Base-by-base conservation (phyloP, 2,113 vertebrate genomes). In the Notiomystis cincta region DNA sequence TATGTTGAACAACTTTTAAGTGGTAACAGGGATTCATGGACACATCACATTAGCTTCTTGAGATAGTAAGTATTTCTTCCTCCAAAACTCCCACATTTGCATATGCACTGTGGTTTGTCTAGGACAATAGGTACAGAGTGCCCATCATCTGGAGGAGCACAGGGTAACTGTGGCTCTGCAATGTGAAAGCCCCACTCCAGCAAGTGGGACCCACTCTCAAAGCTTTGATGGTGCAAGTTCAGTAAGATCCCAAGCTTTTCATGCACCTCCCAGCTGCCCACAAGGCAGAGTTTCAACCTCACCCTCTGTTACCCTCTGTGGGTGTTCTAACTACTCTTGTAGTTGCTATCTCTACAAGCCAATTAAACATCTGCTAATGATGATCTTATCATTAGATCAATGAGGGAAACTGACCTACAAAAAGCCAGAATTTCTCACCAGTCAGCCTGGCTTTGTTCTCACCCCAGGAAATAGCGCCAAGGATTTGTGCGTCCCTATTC, bases 371-470 rank as follows among this genome's bases (percentile, higher is more conserved):
- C 83, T 71, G 72, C 64, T 94, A 62, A 96, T 47, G 66, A 95
- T n/a, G 45, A 80, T 50, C 85, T 45, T 87, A 42, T 72, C n/a
- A 17, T 90, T 72, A 76, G 40, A 76, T 94, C 87, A 93, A n/a
- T 71, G 66, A 93, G 65, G 92, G 53, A 96, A 95, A 81, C 13
- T 89, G 72, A 96, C 72, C 37, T 90, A 69, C 23, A 66, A 64
- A 66, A 80, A 78, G 33, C 70, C 22, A 90, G 44, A 53, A 91
- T 93, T 94, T 88, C 89, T 93, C 45, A 87, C 35, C 7, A 4
- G n/a, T 50, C 75, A 50, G 62, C 77, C 64, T 84, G 60, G 24
- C 25, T 86, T 81, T 93, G 56, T 66, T 96, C 84, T 95, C 62
- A 91, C 54, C 40, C 67, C 88, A 75, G 93, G 23, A 90, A 64